Conservation (phyloP, 1,140 invertebrate genomes). For the Drosophila ogumai region DNA sequence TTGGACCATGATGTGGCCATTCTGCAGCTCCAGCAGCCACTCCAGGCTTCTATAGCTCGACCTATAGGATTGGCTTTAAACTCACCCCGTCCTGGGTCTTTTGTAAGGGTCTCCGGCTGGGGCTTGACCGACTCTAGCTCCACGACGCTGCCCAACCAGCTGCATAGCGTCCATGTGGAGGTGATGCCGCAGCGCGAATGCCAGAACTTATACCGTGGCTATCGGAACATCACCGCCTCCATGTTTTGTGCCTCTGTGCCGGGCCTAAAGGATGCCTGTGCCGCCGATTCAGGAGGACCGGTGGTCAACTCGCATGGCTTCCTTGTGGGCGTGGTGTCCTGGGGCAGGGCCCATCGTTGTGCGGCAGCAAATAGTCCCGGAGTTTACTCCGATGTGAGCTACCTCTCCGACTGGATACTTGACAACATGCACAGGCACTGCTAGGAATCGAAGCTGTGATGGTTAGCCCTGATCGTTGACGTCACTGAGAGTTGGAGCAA, state of each 20-base stretch:
- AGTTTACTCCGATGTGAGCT: constrained; percentile 87
- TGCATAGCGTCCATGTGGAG: constrained; percentile 63
- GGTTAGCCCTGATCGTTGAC: constrained; percentile 39
- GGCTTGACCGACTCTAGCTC: constrained; percentile 54
- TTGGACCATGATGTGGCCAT: constrained; percentile 72
- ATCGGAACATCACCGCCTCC: constrained; percentile 72
- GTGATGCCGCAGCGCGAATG: constrained; percentile 57
- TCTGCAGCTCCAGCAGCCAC: constrained; percentile 57
- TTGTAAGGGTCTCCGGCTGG: constrained; percentile 68
- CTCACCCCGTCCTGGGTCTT: constrained; percentile 32
- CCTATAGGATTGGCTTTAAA: constrained; percentile 51
- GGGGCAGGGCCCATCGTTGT: constrained; percentile 88
- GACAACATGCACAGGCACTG: constrained; percentile 56
- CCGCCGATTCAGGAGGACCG: constrained; percentile 89
- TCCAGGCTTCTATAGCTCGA: constrained; percentile 34
- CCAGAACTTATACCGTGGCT: constrained; percentile 48
- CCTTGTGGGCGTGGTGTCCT: constrained; percentile 89
- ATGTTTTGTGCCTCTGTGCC: constrained; percentile 86
- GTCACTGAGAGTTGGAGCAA: constrained; percentile 10
- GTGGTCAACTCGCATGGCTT: constrained; percentile 85
- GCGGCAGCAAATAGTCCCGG: constrained; percentile 86
- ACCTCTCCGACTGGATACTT: constrained; percentile 76
- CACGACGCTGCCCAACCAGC: constrained; percentile 58
- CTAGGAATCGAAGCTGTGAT: constrained; percentile 20
- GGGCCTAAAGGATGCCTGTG: constrained; percentile 87